A percentile compares a stretch with the other conserved stretches of the same genome.
These are phyloP conservation scores for Babyrousa celebensis DNA, from an alignment of 2,797 vertebrate genomes.

Conservation along the genomic window DNA sequence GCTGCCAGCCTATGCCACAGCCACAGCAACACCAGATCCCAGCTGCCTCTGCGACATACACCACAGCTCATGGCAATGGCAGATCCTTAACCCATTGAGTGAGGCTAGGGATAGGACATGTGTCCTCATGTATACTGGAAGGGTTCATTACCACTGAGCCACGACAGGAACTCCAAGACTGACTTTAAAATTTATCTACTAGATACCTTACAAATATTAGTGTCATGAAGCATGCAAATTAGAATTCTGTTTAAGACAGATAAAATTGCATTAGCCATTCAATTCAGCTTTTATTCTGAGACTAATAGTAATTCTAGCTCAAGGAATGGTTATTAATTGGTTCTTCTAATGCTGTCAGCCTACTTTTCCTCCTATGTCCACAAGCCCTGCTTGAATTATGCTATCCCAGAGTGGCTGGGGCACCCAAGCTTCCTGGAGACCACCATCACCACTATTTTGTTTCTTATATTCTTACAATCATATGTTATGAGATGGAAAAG, in stretches of 20 bases:
- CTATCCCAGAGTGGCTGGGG: not conserved
- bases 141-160: no score
- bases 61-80: no score
- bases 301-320: not conserved
- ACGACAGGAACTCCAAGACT: not conserved
- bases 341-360: not conserved
- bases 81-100: no score
- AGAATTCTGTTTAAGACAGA: slow-evolving; percentile 63
- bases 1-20: no score
- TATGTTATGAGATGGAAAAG: not conserved
- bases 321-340: slow-evolving; percentile 15
- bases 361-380: not conserved
- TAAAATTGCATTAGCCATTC: slow-evolving; percentile 52
- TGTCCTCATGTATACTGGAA: no score
- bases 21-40: no score
- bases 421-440: not conserved
- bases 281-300: slow-evolving; percentile 60
- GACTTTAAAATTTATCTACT: slow-evolving; percentile 11
- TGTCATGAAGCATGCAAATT: slow-evolving; percentile 64
- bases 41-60: no score
- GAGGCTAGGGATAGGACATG: no score
- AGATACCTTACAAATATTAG: slow-evolving; percentile 22
- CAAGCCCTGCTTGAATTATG: not conserved
- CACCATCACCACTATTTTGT: not conserved
- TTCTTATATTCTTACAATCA: not conserved